These are phyloP conservation scores for Pithys albifrons DNA, from an alignment of 2,113 vertebrate species.

Conservation along the genomic window DNA sequence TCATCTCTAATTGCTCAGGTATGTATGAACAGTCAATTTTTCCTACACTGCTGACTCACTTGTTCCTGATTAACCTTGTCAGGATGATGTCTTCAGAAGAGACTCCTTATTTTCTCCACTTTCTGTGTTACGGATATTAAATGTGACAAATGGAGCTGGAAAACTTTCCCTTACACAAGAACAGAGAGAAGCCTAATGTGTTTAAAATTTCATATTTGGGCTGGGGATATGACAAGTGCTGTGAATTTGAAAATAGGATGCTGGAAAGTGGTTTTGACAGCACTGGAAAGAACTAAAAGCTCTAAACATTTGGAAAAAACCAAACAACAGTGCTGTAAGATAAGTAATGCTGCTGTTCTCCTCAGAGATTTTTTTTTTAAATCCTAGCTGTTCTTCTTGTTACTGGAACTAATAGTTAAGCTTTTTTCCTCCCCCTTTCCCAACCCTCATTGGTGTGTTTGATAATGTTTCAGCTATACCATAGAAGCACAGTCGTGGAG, in stretches of 20 bases:
- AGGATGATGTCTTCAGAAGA: not conserved
- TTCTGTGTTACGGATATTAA: not conserved
- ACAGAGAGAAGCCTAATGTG: not conserved
- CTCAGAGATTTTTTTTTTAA: not conserved
- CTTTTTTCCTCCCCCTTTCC: fast-evolving
- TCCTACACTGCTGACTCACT: not conserved
- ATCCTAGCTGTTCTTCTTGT: not conserved
- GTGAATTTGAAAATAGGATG: not conserved
- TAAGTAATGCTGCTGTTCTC: not conserved
- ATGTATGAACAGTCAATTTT: not conserved
- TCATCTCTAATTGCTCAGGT: not conserved
- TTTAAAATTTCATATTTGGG: slow-evolving; percentile 24
- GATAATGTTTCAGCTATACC: not conserved
- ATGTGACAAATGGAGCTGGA: slow-evolving; percentile 5
- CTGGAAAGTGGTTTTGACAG: not conserved
- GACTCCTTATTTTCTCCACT: not conserved
- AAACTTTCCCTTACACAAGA: not conserved
- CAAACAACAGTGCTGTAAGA: not conserved
- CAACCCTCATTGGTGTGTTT: fast-evolving
- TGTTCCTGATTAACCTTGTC: not conserved
- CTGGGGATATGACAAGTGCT: not conserved
- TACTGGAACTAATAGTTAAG: not conserved
- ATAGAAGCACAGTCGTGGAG: not conserved
- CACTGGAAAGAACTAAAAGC: not conserved
- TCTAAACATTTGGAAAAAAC: not conserved